A percentile compares a stretch with the other conserved stretches of the same genome.
Evolutionary conservation across 2,888 invertebrate genomes (phyloP).

Genomic region (Gastrophysa polygoni): DNA sequence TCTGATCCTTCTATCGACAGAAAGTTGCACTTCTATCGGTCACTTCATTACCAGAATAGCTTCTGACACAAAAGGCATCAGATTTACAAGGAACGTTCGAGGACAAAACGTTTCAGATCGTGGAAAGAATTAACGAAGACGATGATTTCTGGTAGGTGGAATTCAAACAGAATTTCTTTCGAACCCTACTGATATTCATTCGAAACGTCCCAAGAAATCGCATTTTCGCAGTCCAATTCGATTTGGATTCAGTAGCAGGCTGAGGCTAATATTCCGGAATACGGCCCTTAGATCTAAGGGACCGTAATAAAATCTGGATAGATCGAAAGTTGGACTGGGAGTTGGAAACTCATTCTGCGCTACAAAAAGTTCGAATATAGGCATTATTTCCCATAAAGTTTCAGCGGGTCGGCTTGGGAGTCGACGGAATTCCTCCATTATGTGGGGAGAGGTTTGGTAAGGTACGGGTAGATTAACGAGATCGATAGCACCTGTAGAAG

Average conservation of each 20-base stretch:
- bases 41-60: slow-evolving; percentile 17
- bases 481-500: slow-evolving; percentile 56
- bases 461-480: slow-evolving; percentile 36
- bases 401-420: slow-evolving; percentile 20
- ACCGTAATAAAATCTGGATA: slow-evolving; percentile 28
- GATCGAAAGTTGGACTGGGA: slow-evolving; percentile 22
- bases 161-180: too few species aligned
- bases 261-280: too few species aligned
- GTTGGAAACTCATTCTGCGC: slow-evolving; percentile 22
- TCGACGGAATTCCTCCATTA: slow-evolving; percentile 22
- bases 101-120: too few species aligned
- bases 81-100: too few species aligned
- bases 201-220: too few species aligned
- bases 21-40: slow-evolving; percentile 16
- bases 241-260: too few species aligned
- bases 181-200: too few species aligned
- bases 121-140: too few species aligned
- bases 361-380: slow-evolving; percentile 33
- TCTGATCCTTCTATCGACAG: not conserved
- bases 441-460: slow-evolving; percentile 11
- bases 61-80: not conserved
- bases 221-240: too few species aligned
- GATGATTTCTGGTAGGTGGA: too few species aligned
- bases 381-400: slow-evolving; percentile 33
- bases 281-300: not conserved